phyloP scores from a whole-genome alignment of 2,888 invertebrate species.

The Patella caerulea region DNA sequence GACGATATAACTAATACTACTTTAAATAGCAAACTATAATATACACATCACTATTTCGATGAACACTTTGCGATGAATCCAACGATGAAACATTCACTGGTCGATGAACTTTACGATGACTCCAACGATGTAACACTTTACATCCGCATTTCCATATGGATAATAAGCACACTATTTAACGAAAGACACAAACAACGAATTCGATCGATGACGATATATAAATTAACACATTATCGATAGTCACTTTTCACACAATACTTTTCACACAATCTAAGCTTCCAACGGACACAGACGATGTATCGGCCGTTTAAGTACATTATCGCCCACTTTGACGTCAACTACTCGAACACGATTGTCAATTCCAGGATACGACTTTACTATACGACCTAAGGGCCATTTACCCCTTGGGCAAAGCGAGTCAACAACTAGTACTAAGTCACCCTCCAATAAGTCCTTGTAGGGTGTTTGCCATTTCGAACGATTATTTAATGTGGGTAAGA shows the following conservation, averaged over 20 bases:
- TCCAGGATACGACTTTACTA: constrained; percentile 9
- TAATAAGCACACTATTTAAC: too few relatives aligned
- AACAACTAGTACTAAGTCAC: constrained; percentile 11
- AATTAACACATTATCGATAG: too few relatives aligned
- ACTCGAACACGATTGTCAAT: background rate
- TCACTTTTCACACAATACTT: background rate
- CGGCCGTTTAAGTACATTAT: constrained; percentile 1
- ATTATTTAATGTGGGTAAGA: background rate
- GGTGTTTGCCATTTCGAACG: constrained; percentile 1
- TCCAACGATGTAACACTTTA: too few relatives aligned
- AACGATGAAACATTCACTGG: too few relatives aligned
- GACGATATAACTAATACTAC: too few relatives aligned
- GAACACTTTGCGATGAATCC: too few relatives aligned
- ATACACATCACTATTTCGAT: too few relatives aligned
- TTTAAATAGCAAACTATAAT: too few relatives aligned
- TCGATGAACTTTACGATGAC: too few relatives aligned
- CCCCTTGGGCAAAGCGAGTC: background rate
- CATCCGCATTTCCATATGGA: too few relatives aligned
- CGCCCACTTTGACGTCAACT: background rate
- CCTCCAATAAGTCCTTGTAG: background rate
- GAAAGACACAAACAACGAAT: too few relatives aligned
- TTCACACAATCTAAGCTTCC: background rate
- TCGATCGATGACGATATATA: too few relatives aligned
- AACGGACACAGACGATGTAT: constrained; percentile 8
- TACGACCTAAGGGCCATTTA: constrained; percentile 6